A percentile compares a stretch with the other conserved stretches of the same genome.
phyloP scores from a whole-genome alignment of 2,888 invertebrate species.

The Agapostemon virescens region DNA sequence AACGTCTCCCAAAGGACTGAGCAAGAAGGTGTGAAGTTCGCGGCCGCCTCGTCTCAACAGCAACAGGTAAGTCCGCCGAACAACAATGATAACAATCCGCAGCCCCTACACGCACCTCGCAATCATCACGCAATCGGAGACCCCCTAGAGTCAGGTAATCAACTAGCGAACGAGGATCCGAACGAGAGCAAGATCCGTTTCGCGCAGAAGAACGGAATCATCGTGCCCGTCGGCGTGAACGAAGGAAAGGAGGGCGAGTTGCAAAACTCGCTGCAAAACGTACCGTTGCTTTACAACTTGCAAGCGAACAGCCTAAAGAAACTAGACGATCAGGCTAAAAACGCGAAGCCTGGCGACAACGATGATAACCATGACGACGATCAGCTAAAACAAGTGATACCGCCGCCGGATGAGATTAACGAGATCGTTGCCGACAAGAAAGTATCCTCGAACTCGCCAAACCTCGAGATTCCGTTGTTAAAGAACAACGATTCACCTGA shows the following conservation, averaged over 20 bases:
- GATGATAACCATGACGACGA: slow-evolving; percentile 49
- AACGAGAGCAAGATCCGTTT: slow-evolving; percentile 68
- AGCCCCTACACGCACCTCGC: slow-evolving; percentile 72
- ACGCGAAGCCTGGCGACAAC: not conserved
- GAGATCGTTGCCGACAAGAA: slow-evolving; percentile 36
- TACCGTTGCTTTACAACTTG: slow-evolving; percentile 63
- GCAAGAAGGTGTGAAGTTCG: slow-evolving; percentile 8
- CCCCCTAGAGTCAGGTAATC: slow-evolving; percentile 45
- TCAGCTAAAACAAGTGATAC: slow-evolving; percentile 61
- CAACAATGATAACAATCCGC: slow-evolving; percentile 71
- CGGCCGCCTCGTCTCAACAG: slow-evolving; percentile 55
- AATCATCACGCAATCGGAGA: slow-evolving; percentile 67
- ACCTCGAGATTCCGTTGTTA: slow-evolving; percentile 3
- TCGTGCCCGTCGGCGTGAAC: slow-evolving; percentile 72
- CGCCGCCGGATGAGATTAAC: slow-evolving; percentile 55
- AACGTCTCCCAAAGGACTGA: slow-evolving; percentile 50
- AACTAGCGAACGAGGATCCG: slow-evolving; percentile 51
- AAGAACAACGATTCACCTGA: slow-evolving; percentile 25
- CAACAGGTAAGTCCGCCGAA: slow-evolving; percentile 78
- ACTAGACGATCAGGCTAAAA: not conserved
- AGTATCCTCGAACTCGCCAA: slow-evolving; percentile 50
- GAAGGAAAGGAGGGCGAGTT: slow-evolving; percentile 58
- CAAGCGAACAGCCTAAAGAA: slow-evolving; percentile 39
- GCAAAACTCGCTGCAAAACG: slow-evolving; percentile 56
- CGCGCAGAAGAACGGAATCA: slow-evolving; percentile 69